Percentiles rank a stretch among this genome's conserved stretches.
phyloP scores from a whole-genome alignment of 1,140 invertebrate genomes.

The Drosophila novamexicana region DNA sequence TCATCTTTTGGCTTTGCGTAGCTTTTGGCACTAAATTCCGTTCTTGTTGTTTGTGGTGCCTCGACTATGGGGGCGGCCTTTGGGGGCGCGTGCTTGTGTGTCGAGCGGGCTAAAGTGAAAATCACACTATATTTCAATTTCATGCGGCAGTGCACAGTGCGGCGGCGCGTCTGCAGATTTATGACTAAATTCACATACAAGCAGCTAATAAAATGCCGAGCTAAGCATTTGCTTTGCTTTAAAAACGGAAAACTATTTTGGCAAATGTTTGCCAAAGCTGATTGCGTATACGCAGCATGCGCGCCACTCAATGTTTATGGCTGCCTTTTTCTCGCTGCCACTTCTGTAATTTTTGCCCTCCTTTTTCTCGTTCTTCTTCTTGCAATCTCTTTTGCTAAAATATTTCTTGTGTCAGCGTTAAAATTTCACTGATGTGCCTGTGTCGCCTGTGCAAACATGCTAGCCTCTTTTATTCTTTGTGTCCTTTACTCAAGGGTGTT shows the following conservation, averaged over 20 bases:
- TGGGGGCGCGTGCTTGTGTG: background rate
- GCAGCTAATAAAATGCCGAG: slow-evolving; percentile 80
- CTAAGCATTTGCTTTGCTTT: slow-evolving; percentile 73
- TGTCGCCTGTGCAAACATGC: slow-evolving; percentile 74
- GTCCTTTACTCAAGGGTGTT: slow-evolving; percentile 69
- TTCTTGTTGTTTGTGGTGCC: slow-evolving; percentile 28
- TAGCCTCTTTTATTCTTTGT: slow-evolving; percentile 17
- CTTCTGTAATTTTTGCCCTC: slow-evolving; percentile 17
- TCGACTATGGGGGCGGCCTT: background rate
- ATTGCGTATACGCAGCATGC: slow-evolving; percentile 79
- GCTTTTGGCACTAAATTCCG: slow-evolving; percentile 72
- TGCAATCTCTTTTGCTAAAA: slow-evolving; percentile 60
- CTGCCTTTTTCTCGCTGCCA: slow-evolving; percentile 56
- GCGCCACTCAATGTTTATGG: slow-evolving; percentile 61
- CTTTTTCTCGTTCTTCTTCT: slow-evolving; percentile 6
- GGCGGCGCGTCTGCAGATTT: slow-evolving; percentile 70
- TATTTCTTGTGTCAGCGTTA: slow-evolving; percentile 82
- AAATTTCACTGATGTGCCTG: slow-evolving; percentile 72
- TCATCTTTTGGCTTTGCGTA: slow-evolving; percentile 48
- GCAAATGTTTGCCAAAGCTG: slow-evolving; percentile 74
- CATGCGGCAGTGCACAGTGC: slow-evolving; percentile 74
- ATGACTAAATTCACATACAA: slow-evolving; percentile 81
- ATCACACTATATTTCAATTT: slow-evolving; percentile 83
- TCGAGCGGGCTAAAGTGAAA: slow-evolving; percentile 70
- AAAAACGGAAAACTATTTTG: slow-evolving; percentile 76